Evolutionary conservation across 2,113 vertebrate species (phyloP).

Genomic region (Poeciliopsis prolifica): DNA sequence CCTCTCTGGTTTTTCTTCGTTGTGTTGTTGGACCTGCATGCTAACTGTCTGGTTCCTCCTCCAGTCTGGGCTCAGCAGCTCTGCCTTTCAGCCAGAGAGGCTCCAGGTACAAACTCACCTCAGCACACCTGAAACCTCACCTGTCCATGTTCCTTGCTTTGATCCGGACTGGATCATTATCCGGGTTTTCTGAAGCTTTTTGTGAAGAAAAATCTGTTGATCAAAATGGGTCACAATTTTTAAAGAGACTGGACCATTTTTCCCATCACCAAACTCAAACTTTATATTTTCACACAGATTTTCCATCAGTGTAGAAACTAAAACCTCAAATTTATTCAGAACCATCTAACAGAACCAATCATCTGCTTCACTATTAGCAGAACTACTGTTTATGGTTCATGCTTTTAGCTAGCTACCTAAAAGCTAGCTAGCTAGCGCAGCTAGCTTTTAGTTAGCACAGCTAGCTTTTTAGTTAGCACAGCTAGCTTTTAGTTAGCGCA

Average conservation of each 20-base stretch:
- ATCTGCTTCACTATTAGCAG: too few relatives aligned
- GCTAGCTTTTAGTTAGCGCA: too few relatives aligned
- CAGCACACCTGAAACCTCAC: background rate
- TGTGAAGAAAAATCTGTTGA: background rate
- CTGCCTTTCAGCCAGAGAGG: constrained; percentile 44
- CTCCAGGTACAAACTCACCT: constrained; percentile 49
- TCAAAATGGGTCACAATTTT: too few relatives aligned
- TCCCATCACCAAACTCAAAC: background rate
- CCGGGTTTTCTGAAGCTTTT: background rate
- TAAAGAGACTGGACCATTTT: background rate
- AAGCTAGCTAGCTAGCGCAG: too few relatives aligned
- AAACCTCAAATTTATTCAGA: background rate
- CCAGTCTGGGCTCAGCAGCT: constrained; percentile 70
- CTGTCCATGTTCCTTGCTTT: background rate
- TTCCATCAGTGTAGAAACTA: too few relatives aligned
- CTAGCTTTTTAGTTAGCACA: too few relatives aligned
- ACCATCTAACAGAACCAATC: too few relatives aligned
- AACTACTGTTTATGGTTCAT: too few relatives aligned
- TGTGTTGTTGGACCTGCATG: constrained; percentile 7
- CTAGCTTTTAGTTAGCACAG: too few relatives aligned
- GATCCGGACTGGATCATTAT: background rate
- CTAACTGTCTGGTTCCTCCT: constrained; percentile 60
- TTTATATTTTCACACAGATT: too few relatives aligned
- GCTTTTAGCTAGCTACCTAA: too few relatives aligned
- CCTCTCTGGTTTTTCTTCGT: background rate